Evolutionary conservation across 1,140 invertebrate genomes (phyloP), one percentile per base, ranked within the genome.

Genomic region (Euwallacea similis): DNA sequence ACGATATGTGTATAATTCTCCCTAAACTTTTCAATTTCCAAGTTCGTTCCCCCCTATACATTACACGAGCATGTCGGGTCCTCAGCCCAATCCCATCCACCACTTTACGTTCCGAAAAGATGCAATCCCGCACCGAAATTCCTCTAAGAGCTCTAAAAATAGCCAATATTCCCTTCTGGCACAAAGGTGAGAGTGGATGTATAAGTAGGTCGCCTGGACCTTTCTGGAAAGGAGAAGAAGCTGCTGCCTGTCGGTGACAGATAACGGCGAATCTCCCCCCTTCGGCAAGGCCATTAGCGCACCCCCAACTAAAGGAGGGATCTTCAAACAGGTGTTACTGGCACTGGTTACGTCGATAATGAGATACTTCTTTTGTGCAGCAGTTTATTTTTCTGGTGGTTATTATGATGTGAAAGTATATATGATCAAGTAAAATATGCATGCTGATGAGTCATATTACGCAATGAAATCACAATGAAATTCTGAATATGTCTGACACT

Each of bases 271-370:
- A 73, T 69, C 70, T 74, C 73, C 73, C 74, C 21, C 21, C 21
- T 33, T 69, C 65, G 59, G 73, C 68, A 73, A 74, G 70, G 63
- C 75, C 75, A 76, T 76, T 76, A 76, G 69, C 50, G 68, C 73
- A 65, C 66, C 72, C 50, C 73, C 74, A 75, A 75, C 73, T 62
- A 47, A 47, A 43, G 47, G 67, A 44, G 69, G 66, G 33, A 15
- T 65, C 63, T 65, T 55, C 54, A 65, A 76, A 76, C 75, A 76
- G 75, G 75, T 76, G 75, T 76, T 69, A 69, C 70, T 73, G 74
- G 73, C 74, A 76, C 73, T 33, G 71, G 60, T 64, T 56, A 58
- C 56, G 66, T 59, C 70, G 63, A 60, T 69, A 67, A 66, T 69
- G 66, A 65, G 63, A 46, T 16, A 61, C 42, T n/a, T 41, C 59